Base-by-base conservation (phyloP, 2,113 vertebrate species). In the Procapra przewalskii region DNA sequence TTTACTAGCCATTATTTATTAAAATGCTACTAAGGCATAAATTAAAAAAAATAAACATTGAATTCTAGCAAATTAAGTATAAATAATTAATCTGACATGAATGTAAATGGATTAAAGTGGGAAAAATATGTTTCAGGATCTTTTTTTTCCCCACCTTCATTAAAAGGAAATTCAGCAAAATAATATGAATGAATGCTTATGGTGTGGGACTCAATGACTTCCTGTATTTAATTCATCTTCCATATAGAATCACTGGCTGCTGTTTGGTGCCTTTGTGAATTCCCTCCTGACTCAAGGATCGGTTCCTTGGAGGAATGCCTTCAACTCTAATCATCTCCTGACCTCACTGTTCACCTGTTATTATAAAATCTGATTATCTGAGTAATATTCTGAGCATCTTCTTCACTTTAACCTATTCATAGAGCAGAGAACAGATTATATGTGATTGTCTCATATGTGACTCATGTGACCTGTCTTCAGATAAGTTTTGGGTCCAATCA, bases 1-100 rank as follows among this genome's bases (percentile, higher is more conserved):
- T 93, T 91, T 96, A 93, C 82, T 77, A 91, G 36, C 54, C 91
- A 48, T 59, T 81, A 96, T 91, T 96, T 96, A 94, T 96, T 96
- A 31, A 97, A 85, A 88, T 75, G 45, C 2, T 12, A 11, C 27
- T 62, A 59, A 93, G 83, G 1, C 17, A 67, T 43, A 55, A 3
- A 4, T 1, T 31, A n/a, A n/a, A 36, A 25, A 95, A 96, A 96
- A 92, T 92, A 90, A 96, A 62, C 55, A 93, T 40, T 91, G 52
- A 94, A 71, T 79, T 94, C 29, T 83, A 94, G 57, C 31, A 96
- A 93, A 92, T 96, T 80, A 95, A 92, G 86, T 88, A 82, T 92
- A 88, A 97, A 97, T 88, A 75, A 95, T 85, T 96, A 59, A 96
- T 83, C 57, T 59, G n/a, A 90, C 43, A 59, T 93, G 87, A 90